Conservation (phyloP, 2,113 vertebrate species). For the Pheucticus melanocephalus region DNA sequence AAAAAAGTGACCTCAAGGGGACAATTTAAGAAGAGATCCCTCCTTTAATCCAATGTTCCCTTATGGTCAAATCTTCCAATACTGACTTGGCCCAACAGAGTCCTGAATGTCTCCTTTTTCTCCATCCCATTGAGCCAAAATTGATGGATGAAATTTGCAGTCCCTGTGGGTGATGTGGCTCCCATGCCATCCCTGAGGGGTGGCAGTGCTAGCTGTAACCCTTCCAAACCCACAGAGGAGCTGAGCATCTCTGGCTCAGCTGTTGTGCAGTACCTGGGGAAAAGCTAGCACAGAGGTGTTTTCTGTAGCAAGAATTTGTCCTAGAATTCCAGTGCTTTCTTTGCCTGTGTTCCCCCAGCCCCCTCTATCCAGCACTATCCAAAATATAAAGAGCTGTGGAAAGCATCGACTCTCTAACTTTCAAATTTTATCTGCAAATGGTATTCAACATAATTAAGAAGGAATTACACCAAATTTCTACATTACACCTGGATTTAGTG, state of each 20-base stretch:
- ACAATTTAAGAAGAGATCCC: not conserved
- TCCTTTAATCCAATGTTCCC: not conserved
- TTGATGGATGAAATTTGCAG: not conserved
- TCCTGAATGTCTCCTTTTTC: not conserved
- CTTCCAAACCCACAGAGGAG: accelerated
- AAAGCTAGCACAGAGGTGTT: not conserved
- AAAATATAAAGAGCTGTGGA: not conserved
- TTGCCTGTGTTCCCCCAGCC: not conserved
- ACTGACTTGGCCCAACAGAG: not conserved
- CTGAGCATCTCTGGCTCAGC: not conserved
- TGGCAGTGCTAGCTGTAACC: not conserved
- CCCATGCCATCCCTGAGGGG: accelerated
- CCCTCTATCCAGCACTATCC: not conserved
- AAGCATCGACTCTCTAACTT: not conserved
- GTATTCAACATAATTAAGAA: not conserved
- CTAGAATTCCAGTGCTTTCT: not conserved
- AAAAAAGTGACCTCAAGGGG: not conserved
- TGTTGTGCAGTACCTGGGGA: not conserved
- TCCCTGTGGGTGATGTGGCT: not conserved
- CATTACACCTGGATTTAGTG: not conserved
- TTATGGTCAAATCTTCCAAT: not conserved
- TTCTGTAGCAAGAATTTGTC: not conserved
- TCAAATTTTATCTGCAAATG: not conserved
- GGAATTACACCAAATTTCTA: not conserved
- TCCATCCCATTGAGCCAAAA: not conserved